Evolutionary conservation across 2,888 invertebrate species (phyloP), one percentile per base, ranked within the genome.

Genomic region (Camponotus fellah): DNA sequence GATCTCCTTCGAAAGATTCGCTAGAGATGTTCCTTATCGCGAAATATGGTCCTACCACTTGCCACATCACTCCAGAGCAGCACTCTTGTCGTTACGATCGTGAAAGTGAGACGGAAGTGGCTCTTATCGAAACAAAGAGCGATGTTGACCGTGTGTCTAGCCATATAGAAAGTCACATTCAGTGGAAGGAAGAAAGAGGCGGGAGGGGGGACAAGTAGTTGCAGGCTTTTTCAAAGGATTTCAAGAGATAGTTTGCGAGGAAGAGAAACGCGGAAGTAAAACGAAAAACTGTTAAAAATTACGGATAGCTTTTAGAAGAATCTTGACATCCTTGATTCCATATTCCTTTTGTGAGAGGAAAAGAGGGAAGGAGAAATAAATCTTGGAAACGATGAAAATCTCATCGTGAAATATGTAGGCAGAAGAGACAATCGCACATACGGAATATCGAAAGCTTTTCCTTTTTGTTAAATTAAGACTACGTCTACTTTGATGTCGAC

Each of bases 61-160:
- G 58, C 58, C 58, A 26, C 71, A 40, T 79, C 69, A 79, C 58
- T 68, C 21, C 65, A 32, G 37, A n/a, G 37, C n/a, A 14, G 32
- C 56, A 68, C 58, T 79, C 69, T 43, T 17, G 46, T 79, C 71
- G 71, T 71, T 79, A 71, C 43, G 71, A 34, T 60, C 34, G 34
- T 26, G 64, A 85, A 84, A 77, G 81, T 62, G 68, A 37, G 58
- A 81, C 84, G 83, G 83, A 85, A 84, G 87, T 87, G 89, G 85
- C 90, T 89, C 91, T 92, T 92, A 87, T 88, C 89, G 91, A 92
- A 91, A 93, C 92, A 93, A 93, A 93, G 92, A 88, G 87, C 86
- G 85, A 87, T 93, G 93, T 93, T 93, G 93, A 93, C 92, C 92
- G 90, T 92, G 87, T 88, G 93, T 93, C 93, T 92, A 89, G 91